Percentiles rank a stretch among this genome's conserved stretches.
Conservation (phyloP, 2,888 invertebrate species). For the Encarsia formosa region DNA sequence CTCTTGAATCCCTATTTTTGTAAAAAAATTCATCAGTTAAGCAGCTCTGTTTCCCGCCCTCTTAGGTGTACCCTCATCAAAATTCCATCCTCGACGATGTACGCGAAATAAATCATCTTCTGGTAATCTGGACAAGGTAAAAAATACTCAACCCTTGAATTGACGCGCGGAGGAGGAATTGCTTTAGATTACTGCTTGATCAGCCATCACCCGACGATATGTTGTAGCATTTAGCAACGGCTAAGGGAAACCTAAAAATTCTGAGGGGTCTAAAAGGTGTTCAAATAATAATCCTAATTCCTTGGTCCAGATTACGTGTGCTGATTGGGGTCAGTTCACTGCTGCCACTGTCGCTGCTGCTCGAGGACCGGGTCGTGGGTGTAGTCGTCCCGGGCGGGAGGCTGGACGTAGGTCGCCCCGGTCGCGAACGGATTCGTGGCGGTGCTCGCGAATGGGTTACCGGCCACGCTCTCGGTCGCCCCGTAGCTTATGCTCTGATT, state of each 20-base stretch:
- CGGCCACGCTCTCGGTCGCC: constrained; percentile 40
- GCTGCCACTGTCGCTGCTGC: constrained; percentile 36
- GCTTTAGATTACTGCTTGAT: too few species aligned
- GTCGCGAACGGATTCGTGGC: constrained; percentile 39
- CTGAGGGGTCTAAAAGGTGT: too few species aligned
- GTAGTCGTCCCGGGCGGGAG: constrained; percentile 54
- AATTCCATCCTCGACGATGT: background rate
- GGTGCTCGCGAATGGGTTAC: constrained; percentile 40
- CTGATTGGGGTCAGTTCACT: background rate
- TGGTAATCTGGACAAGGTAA: constrained; percentile 20
- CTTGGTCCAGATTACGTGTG: constrained; percentile 15
- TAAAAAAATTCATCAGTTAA: too few species aligned
- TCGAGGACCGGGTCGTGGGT: constrained; percentile 58
- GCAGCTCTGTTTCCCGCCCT: constrained; percentile 32
- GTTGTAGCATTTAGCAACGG: constrained; percentile 8
- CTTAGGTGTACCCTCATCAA: constrained; percentile 32
- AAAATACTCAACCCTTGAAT: too few species aligned
- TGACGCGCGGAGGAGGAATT: too few species aligned
- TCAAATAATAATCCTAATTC: too few species aligned
- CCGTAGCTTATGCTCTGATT: constrained; percentile 44
- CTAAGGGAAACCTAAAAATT: background rate
- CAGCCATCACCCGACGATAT: constrained; percentile 15
- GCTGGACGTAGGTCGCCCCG: too few species aligned
- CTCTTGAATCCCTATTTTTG: too few species aligned
- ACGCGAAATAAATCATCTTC: background rate